Evolutionary conservation across 2,113 vertebrate genomes (phyloP).

Genomic region (Typhlomys cinereus): DNA sequence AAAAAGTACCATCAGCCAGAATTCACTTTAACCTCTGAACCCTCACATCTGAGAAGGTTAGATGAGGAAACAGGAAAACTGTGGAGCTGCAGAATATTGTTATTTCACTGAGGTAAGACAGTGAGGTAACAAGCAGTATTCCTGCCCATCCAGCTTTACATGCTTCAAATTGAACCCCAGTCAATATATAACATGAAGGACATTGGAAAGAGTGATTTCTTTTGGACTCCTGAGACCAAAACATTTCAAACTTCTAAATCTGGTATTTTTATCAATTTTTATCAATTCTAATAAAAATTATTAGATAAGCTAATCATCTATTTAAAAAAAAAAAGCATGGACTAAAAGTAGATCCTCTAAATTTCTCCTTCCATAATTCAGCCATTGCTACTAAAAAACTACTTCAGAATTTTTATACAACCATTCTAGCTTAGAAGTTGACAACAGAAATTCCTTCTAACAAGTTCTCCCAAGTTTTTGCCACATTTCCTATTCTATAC

Average conservation of each 20-base stretch:
- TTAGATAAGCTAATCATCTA: slow-evolving; percentile 38
- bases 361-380: slow-evolving; percentile 44
- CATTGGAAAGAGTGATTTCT: not conserved
- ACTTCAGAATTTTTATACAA: slow-evolving; percentile 52
- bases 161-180: slow-evolving; percentile 13
- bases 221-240: slow-evolving; percentile 70
- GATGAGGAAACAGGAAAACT: slow-evolving; percentile 48
- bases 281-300: slow-evolving; percentile 59
- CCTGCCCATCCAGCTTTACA: slow-evolving; percentile 38
- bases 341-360: slow-evolving; percentile 47
- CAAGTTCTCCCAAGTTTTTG: slow-evolving; percentile 35
- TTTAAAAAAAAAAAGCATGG: slow-evolving; percentile 42
- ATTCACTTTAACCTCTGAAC: slow-evolving; percentile 42
- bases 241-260: slow-evolving; percentile 60
- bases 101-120: slow-evolving; percentile 68
- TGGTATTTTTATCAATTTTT: slow-evolving; percentile 60
- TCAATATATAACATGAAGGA: not conserved
- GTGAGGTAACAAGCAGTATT: slow-evolving; percentile 36
- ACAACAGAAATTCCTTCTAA: slow-evolving; percentile 50
- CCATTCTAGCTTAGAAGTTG: slow-evolving; percentile 32
- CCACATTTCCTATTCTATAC: slow-evolving; percentile 5
- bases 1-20: not conserved
- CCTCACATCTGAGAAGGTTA: slow-evolving; percentile 17
- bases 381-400: slow-evolving; percentile 10
- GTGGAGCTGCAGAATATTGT: slow-evolving; percentile 33